phyloP scores from a whole-genome alignment of 37 sponge, comb jelly and placozoan genomes.

The Spongilla lacustris region DNA sequence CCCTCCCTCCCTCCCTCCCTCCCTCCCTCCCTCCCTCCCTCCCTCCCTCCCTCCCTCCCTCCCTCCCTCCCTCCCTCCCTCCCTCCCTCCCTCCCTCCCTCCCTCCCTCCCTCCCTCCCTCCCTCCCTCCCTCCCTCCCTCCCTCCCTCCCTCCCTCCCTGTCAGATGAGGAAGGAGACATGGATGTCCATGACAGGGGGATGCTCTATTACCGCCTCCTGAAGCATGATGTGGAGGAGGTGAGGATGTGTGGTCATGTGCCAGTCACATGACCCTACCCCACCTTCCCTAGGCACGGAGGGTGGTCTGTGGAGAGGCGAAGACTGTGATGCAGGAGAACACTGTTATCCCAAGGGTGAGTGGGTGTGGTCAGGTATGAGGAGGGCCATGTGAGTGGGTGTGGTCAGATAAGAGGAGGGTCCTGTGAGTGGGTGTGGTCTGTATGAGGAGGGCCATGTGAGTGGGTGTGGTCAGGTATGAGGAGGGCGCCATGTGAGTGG shows the following conservation, averaged over 20 bases:
- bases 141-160: slow-evolving; percentile 9
- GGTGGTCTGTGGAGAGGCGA: slow-evolving; percentile 64
- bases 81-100: neutral
- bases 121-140: slow-evolving; percentile 10
- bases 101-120: neutral
- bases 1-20: neutral
- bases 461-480: no score
- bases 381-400: neutral
- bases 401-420: neutral
- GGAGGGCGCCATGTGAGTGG: no score
- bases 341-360: slow-evolving; percentile 65
- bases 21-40: neutral
- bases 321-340: slow-evolving; percentile 57
- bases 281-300: slow-evolving; percentile 30
- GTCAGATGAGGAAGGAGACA: slow-evolving; percentile 90
- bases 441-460: no score
- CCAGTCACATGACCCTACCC: neutral
- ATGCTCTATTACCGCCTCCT: slow-evolving; percentile 94
- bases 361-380: neutral
- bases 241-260: slow-evolving; percentile 18
- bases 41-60: neutral
- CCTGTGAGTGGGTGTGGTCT: neutral
- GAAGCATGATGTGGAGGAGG: slow-evolving; percentile 69
- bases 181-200: slow-evolving; percentile 91
- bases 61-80: neutral